Evolutionary conservation across 2,113 vertebrate species (phyloP), one percentile per base, ranked within the genome.

Genomic region (Lamprotornis superbus): DNA sequence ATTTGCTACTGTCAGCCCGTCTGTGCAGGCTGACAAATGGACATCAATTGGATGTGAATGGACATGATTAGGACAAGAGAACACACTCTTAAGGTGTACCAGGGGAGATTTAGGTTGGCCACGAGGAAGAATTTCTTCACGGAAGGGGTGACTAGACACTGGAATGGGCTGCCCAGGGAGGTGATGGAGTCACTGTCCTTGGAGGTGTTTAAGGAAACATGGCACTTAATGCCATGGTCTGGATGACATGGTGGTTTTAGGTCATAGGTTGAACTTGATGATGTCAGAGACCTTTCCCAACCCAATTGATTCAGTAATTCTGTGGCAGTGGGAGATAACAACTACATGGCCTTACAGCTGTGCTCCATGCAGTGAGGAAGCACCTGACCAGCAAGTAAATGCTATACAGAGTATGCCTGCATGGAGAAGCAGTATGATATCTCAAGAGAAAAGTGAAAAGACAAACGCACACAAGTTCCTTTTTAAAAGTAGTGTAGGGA

Each of bases 311-410:
- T 49, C 14, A 20, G 8, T 74, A 35, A 33, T 42, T 73, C 42
- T 68, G 20, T 68, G 53, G 17, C 18, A 19, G 22, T 42, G 40
- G 15, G 15, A 42, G n/a, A 8, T 69, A 22, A n/a, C 33, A 74
- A 2, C 23, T 8, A 0, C 6, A 2, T 28, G 79, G n/a, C 64
- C 63, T 33, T 1, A 4, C 1, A 14, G 22, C 52, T 47, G 2
- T 0, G 1, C 0, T 30, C 60, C 0, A 1, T 11, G 28, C 24
- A 1, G 28, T 3, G 37, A 37, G 37, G 63, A 37, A 23, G 44
- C 53, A 22, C n/a, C 44, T 30, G 57, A 13, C 33, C 37, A 11
- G n/a, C 67, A 11, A 11, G 24, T 12, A 28, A 30, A 25, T 17
- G 27, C 33, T 19, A 0, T 12, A 1, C 46, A 30, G n/a, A 9